Conservation (phyloP, 2,888 invertebrate species). For the Drosophila phalerata region DNA sequence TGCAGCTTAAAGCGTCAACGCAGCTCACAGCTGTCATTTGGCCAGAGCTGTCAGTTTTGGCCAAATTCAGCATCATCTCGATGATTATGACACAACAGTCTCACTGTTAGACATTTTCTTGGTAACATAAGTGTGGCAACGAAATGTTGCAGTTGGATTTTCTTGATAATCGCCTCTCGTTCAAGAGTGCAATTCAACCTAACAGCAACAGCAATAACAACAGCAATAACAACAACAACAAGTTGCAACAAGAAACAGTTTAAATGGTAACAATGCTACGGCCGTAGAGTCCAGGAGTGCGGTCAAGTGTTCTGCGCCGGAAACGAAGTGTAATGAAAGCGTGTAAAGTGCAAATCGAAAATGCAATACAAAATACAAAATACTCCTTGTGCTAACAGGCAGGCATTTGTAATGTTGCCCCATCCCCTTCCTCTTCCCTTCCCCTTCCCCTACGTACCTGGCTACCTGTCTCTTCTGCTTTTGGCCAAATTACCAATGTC, state of each 20-base stretch:
- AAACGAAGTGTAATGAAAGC: slow-evolving; percentile 80
- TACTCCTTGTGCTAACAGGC: slow-evolving; percentile 48
- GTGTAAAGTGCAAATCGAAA: slow-evolving; percentile 80
- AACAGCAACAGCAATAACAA: slow-evolving; percentile 17
- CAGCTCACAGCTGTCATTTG: slow-evolving; percentile 54
- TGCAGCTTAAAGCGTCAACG: slow-evolving; percentile 82
- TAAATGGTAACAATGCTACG: slow-evolving; percentile 71
- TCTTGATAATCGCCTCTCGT: slow-evolving; percentile 64
- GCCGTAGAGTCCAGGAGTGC: slow-evolving; percentile 24
- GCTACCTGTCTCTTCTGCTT: slow-evolving; percentile 17
- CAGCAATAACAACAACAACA: slow-evolving; percentile 22
- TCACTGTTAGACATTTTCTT: slow-evolving; percentile 34
- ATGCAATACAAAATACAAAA: slow-evolving; percentile 78
- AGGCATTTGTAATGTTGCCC: slow-evolving; percentile 51
- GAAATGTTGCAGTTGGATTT: slow-evolving; percentile 53
- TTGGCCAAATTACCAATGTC: slow-evolving; percentile 74
- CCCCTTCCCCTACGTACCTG: slow-evolving; percentile 8
- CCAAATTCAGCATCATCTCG: slow-evolving; percentile 50
- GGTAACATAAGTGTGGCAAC: slow-evolving; percentile 25
- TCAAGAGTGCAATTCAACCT: slow-evolving; percentile 68
- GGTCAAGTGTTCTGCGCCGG: slow-evolving; percentile 69
- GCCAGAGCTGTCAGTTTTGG: neutral
- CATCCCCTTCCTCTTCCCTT: slow-evolving; percentile 4
- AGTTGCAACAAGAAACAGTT: slow-evolving; percentile 41
- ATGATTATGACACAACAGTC: slow-evolving; percentile 66